Percentiles rank a stretch among this genome's conserved stretches.
phyloP scores from a whole-genome alignment of 2,113 vertebrate species.

The Caretta caretta region DNA sequence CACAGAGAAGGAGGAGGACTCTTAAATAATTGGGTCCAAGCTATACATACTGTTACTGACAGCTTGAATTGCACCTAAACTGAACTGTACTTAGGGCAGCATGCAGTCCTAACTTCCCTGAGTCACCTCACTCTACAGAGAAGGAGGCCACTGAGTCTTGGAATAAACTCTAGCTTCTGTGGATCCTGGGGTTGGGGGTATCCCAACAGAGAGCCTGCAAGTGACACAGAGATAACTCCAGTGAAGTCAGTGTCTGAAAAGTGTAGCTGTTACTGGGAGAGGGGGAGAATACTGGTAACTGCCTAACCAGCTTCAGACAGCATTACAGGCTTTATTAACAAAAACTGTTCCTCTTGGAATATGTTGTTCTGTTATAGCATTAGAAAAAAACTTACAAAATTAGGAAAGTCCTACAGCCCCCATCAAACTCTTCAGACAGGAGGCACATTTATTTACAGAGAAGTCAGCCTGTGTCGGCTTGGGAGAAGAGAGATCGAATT shows the following conservation, averaged over 20 bases:
- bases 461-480: slow-evolving; percentile 11
- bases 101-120: not conserved
- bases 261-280: not conserved
- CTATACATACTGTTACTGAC: not conserved
- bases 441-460: slow-evolving; percentile 67
- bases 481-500: slow-evolving; percentile 42
- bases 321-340: not conserved
- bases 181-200: not conserved
- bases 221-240: not conserved
- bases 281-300: too few relatives aligned
- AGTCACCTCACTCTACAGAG: not conserved
- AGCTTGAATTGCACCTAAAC: not conserved
- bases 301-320: not conserved
- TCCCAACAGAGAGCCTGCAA: not conserved
- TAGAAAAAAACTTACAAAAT: not conserved
- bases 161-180: not conserved
- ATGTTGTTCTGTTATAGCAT: not conserved
- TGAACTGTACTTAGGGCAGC: not conserved
- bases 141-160: not conserved
- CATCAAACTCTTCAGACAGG: not conserved
- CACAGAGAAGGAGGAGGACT: not conserved
- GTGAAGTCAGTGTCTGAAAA: too few relatives aligned
- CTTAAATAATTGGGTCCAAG: not conserved
- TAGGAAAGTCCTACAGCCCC: not conserved
- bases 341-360: not conserved